Conservation (phyloP, 2,888 invertebrate species). For the Synergus japonicus region DNA sequence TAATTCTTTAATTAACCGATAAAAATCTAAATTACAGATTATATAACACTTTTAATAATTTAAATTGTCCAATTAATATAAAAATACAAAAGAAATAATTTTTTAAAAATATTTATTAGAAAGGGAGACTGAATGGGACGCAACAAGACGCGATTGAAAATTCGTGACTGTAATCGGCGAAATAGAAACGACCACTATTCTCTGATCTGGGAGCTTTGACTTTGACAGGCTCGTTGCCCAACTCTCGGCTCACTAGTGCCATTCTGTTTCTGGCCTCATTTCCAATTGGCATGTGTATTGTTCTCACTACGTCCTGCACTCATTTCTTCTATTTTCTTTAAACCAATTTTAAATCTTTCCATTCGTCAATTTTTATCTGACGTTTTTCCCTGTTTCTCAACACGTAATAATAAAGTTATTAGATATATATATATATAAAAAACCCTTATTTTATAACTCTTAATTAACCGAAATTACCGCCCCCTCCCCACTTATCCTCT, state of each 20-base stretch:
- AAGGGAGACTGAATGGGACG: not conserved
- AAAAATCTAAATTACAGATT: not conserved
- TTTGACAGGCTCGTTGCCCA: constrained; percentile 70
- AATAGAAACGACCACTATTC: constrained; percentile 50
- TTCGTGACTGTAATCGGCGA: constrained; percentile 39
- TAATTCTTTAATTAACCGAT: not conserved
- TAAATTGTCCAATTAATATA: not conserved
- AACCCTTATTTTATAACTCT: too few species aligned
- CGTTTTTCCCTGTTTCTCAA: too few species aligned
- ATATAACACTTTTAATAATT: not conserved
- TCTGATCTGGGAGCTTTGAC: constrained; percentile 60
- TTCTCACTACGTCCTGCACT: constrained; percentile 71
- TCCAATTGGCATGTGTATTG: constrained; percentile 74
- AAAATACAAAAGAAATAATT: not conserved
- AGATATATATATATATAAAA: too few species aligned
- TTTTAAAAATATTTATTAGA: not conserved
- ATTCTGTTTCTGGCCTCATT: constrained; percentile 74
- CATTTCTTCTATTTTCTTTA: constrained; percentile 61
- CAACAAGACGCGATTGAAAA: constrained; percentile 8
- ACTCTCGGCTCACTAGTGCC: constrained; percentile 63
- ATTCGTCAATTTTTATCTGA: not conserved
- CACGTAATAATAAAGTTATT: too few species aligned
- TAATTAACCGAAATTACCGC: too few species aligned
- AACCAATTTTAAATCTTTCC: not conserved
- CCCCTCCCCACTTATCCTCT: too few species aligned